Evolutionary conservation across 2,797 vertebrate genomes (phyloP).

Genomic region (Macroramphosus scolopax): DNA sequence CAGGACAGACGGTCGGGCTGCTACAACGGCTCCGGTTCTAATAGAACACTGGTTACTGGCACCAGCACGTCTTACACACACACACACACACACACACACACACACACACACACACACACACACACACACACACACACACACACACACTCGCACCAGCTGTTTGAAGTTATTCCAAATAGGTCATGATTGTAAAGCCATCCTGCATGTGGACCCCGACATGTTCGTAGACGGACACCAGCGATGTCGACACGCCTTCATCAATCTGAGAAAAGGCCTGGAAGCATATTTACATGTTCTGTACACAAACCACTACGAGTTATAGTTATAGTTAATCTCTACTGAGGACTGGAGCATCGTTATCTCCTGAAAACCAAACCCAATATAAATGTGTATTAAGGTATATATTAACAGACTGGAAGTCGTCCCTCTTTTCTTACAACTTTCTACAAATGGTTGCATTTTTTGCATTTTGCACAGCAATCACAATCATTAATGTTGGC

Average conservation of each 20-base stretch:
- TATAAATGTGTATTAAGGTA: slow-evolving; percentile 24
- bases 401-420: no score
- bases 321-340: no score
- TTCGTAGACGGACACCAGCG: no score
- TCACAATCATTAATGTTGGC: slow-evolving; percentile 17
- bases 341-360: no score
- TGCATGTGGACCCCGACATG: no score
- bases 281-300: slow-evolving; percentile 65
- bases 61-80: no score
- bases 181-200: no score
- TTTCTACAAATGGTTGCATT: slow-evolving; percentile 25
- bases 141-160: background rate
- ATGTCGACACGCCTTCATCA: background rate
- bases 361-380: slow-evolving; percentile 30
- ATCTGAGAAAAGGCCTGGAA: slow-evolving; percentile 12
- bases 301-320: slow-evolving; percentile 25
- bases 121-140: background rate
- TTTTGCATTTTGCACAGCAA: background rate
- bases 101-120: background rate
- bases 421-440: no score
- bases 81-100: background rate
- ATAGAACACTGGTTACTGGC: no score
- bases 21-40: no score
- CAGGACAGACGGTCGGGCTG: no score
- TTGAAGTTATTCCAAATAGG: background rate